These are phyloP conservation scores for Lineus longissimus DNA, from an alignment of 1,140 invertebrate species.

Conservation along the genomic window DNA sequence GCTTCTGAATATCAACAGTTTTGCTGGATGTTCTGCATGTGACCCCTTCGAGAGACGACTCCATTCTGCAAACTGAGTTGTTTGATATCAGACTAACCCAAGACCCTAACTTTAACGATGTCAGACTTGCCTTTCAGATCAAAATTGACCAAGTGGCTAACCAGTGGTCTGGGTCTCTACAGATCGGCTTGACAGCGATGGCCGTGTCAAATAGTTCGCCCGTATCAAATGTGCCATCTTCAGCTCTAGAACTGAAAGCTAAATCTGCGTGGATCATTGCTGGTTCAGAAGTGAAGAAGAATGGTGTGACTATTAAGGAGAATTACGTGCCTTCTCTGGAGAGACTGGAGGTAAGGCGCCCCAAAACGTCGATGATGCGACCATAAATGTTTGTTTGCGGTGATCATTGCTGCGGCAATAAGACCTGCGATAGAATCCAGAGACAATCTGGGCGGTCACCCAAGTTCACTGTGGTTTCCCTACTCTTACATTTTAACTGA, in stretches of 20 bases:
- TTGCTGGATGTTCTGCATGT: no score
- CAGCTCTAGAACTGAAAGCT: slow-evolving; percentile 39
- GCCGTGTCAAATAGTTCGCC: slow-evolving; percentile 62
- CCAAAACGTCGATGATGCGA: neutral
- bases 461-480: no score
- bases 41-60: no score
- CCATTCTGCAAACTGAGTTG: no score
- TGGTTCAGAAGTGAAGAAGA: slow-evolving; percentile 56
- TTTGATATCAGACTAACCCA: no score
- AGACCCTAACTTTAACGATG: no score
- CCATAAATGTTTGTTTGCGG: no score
- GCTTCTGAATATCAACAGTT: no score
- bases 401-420: no score
- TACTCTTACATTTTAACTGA: no score
- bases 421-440: no score
- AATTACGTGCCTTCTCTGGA: slow-evolving; percentile 52
- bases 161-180: slow-evolving; percentile 71
- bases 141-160: slow-evolving; percentile 61
- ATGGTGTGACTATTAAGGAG: slow-evolving; percentile 47
- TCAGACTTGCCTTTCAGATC: slow-evolving; percentile 67
- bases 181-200: slow-evolving; percentile 72
- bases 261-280: slow-evolving; percentile 56
- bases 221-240: slow-evolving; percentile 60
- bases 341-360: slow-evolving; percentile 39
- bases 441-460: no score